Conservation (phyloP, 2,888 invertebrate genomes). For the Adelphocoris suturalis region DNA sequence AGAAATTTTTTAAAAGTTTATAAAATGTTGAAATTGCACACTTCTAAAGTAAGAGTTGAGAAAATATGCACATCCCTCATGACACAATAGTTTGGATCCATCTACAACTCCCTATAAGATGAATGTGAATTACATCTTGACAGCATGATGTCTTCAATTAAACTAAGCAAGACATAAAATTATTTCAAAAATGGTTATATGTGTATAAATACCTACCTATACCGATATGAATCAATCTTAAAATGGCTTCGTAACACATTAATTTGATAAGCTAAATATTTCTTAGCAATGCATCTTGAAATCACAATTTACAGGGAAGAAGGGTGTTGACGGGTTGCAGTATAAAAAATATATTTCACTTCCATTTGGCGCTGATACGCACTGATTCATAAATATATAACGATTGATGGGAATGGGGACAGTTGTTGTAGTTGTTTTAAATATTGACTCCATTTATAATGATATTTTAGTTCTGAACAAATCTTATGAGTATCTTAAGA, state of each 20-base stretch:
- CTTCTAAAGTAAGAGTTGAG: constrained; percentile 18
- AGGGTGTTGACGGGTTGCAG: not conserved
- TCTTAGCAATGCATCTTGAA: not conserved
- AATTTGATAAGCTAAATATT: constrained; percentile 2
- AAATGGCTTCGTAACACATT: too few species aligned
- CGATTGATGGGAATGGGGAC: too few species aligned
- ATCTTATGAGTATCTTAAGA: too few species aligned
- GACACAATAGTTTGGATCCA: not conserved
- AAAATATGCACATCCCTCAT: not conserved
- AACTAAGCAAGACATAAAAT: not conserved
- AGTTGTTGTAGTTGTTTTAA: too few species aligned
- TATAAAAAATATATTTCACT: constrained; percentile 42
- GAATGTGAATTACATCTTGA: not conserved
- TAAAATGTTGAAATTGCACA: constrained; percentile 24
- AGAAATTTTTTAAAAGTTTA: not conserved
- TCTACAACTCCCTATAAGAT: not conserved
- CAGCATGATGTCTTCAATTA: not conserved
- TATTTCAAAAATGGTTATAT: not conserved
- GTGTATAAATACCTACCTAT: not conserved
- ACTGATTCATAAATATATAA: not conserved
- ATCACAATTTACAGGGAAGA: constrained; percentile 23
- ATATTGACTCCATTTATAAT: too few species aligned
- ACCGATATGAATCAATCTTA: not conserved
- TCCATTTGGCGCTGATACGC: constrained; percentile 42
- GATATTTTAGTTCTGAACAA: too few species aligned